Conservation (phyloP, 2,888 invertebrate species). For the Aphidoletes aphidimyza region DNA sequence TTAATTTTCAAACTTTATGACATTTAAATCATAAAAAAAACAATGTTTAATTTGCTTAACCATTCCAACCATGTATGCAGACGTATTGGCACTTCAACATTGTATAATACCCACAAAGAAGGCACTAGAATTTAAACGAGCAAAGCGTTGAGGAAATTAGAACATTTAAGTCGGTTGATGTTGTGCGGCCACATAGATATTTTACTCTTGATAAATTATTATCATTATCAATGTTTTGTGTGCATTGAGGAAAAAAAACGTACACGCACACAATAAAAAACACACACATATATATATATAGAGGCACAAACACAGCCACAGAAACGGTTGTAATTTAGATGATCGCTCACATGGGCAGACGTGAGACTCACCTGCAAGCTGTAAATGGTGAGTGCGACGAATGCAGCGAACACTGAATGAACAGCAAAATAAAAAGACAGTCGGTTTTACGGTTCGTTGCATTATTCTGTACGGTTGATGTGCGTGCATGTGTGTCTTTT, state of each 20-base stretch:
- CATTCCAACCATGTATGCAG: too few relatives aligned
- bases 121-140: neutral
- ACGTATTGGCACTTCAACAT: neutral
- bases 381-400: neutral
- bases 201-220: conserved; percentile 39
- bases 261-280: too few relatives aligned
- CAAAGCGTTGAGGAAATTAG: conserved; percentile 24
- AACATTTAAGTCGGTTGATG: neutral
- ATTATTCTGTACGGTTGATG: conserved; percentile 24
- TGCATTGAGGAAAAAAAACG: too few relatives aligned
- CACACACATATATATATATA: too few relatives aligned
- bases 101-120: neutral
- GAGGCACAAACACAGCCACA: neutral
- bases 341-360: conserved; percentile 27
- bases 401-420: neutral
- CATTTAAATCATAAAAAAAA: conserved; percentile 29
- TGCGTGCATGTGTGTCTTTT: neutral
- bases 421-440: neutral
- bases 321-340: conserved; percentile 4
- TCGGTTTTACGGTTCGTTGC: conserved; percentile 54
- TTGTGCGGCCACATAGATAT: neutral
- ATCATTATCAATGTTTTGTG: conserved; percentile 11
- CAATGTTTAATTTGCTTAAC: neutral
- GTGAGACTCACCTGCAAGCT: conserved; percentile 42
- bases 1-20: conserved; percentile 11